phyloP scores from a whole-genome alignment of 2,797 vertebrate genomes.

The Myiotriccus ornatus region DNA sequence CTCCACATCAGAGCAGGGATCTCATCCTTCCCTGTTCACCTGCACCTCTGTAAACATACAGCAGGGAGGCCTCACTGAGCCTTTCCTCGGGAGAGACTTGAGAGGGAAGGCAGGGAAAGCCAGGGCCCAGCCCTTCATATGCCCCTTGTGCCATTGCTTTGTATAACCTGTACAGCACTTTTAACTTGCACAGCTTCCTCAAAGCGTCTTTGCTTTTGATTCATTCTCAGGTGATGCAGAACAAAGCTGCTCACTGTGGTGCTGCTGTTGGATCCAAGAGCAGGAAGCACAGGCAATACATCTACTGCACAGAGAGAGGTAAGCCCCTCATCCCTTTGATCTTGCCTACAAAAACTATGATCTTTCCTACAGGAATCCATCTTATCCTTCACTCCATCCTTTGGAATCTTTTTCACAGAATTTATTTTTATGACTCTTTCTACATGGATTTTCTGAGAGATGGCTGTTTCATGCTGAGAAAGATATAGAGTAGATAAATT shows the following conservation, averaged over 20 bases:
- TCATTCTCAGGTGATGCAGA: background rate
- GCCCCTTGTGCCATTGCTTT: background rate
- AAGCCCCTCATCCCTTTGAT: background rate
- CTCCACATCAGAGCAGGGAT: background rate
- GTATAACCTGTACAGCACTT: background rate
- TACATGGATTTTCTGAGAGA: background rate
- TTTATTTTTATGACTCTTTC: background rate
- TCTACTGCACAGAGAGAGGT: background rate
- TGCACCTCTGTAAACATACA: background rate
- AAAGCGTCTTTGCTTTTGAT: background rate
- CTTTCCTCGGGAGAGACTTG: background rate
- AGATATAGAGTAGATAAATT: background rate
- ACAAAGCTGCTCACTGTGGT: background rate
- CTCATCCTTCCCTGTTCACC: background rate
- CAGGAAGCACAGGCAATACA: background rate
- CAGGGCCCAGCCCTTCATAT: background rate
- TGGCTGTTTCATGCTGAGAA: background rate
- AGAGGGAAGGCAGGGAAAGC: background rate
- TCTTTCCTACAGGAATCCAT: background rate
- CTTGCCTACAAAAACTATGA: background rate
- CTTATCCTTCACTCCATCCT: background rate
- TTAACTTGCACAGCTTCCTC: background rate
- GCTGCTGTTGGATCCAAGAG: background rate
- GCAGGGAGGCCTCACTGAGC: background rate
- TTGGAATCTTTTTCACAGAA: background rate